Evolutionary conservation across 2,113 vertebrate genomes (phyloP).

Genomic region (Ceyx margarethae): DNA sequence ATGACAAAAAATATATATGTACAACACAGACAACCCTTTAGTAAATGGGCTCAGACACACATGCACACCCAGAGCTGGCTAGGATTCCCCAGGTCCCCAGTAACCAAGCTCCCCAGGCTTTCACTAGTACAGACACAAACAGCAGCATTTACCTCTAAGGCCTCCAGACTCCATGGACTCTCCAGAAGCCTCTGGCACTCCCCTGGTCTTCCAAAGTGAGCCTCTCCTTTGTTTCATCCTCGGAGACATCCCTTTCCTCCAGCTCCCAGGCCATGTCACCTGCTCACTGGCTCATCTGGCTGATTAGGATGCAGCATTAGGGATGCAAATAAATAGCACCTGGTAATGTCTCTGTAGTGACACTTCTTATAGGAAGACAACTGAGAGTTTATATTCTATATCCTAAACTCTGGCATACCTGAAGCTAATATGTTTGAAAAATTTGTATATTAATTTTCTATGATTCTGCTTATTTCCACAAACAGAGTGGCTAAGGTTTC

Average conservation of each 20-base stretch:
- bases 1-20: neutral
- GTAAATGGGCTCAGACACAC: neutral
- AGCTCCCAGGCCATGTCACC: neutral
- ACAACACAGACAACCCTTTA: too few relatives aligned
- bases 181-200: neutral
- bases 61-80: neutral
- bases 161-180: neutral
- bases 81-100: neutral
- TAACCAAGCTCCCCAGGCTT: neutral
- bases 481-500: neutral
- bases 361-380: neutral
- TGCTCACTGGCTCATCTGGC: fast-evolving
- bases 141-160: neutral
- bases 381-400: neutral
- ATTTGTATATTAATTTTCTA: neutral
- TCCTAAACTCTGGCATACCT: neutral
- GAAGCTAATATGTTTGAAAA: neutral
- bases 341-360: neutral
- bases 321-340: neutral
- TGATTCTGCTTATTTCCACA: neutral
- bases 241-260: neutral
- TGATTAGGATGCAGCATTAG: neutral
- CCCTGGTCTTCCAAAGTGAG: neutral
- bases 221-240: fast-evolving
- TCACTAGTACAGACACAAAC: neutral